Evolutionary conservation across 1,140 invertebrate genomes (phyloP), one percentile per base, ranked within the genome.

Genomic region (Nomia melanderi): DNA sequence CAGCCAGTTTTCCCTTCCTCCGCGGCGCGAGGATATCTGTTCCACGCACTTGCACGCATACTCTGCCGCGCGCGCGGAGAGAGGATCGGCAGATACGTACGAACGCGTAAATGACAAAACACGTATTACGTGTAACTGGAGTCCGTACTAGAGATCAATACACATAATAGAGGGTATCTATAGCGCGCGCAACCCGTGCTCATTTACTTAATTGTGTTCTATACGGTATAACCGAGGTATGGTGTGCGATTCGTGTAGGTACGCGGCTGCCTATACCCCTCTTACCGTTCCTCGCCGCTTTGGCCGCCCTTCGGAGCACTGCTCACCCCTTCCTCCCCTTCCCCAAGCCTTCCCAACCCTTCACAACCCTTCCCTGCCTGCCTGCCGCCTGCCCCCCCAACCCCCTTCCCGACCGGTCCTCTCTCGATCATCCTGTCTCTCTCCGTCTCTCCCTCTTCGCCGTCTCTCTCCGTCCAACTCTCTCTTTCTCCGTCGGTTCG

Each of bases 191-290:
- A 91, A 91, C 89, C 90, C 90, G 88, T 89, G 89, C 91, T 91
- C 91, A 92, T 91, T 92, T 92, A 92, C 91, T 92, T 92, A 91
- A 92, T 92, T 92, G 91, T 92, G 88, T 92, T 92, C 89, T 90
- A 90, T 90, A 90, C 88, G 77, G 82, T 79, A 87, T 83, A 86
- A 86, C 79, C 83, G 78, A 81, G 80, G 84, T 75, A 78, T 77
- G 85, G 78, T 86, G 85, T 72, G 85, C 85, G 85, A 83, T 78
- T 81, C 82, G 79, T 82, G 85, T 85, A 85, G 83, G 83, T 86
- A 84, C 79, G 77, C 79, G 69, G 80, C 80, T 56, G 80, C 65
- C 64, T 75, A 66, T 75, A 54, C 69, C 71, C 78, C 64, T 66
- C 57, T 56, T 56, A 36, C 69, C 77, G 63, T 75, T 33, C 75